Percentiles rank a stretch among this genome's conserved stretches.
These are phyloP conservation scores for Chrysolina americana DNA, from an alignment of 2,888 invertebrate species.

Conservation along the genomic window DNA sequence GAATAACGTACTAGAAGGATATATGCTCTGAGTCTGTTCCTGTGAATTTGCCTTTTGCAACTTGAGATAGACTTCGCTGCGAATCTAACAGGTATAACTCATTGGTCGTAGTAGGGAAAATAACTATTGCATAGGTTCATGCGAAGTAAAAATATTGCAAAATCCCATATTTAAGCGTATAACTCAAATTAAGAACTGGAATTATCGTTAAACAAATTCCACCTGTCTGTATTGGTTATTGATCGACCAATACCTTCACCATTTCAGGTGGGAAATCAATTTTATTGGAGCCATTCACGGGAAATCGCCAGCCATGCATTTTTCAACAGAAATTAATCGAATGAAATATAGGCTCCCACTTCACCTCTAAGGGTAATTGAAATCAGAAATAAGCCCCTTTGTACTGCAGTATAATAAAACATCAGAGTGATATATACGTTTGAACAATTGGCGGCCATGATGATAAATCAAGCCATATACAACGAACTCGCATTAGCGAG, in stretches of 20 bases:
- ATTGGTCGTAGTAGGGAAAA: no score
- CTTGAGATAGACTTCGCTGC: no score
- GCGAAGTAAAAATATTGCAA: no score
- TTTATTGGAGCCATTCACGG: conserved; percentile 13
- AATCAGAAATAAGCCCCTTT: conserved; percentile 20
- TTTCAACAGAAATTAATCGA: conserved; percentile 11
- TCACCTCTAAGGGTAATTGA: conserved; percentile 9
- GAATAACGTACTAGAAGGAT: no score
- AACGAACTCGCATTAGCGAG: conserved; percentile 1
- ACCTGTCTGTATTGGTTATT: neutral
- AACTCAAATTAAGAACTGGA: no score
- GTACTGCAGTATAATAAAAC: conserved; percentile 23
- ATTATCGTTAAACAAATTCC: no score
- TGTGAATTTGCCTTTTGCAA: no score
- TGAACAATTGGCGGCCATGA: conserved; percentile 4
- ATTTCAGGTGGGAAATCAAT: neutral
- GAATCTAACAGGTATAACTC: no score
- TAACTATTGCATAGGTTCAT: no score
- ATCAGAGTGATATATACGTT: conserved; percentile 17
- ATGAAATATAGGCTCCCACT: conserved; percentile 14
- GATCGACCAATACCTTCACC: neutral
- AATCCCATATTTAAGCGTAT: no score
- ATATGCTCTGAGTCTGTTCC: no score
- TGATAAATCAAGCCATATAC: conserved; percentile 6
- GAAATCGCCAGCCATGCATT: conserved; percentile 15